These are phyloP conservation scores for Pseudomyrmex dendroicus DNA, from an alignment of 1,140 invertebrate genomes.

Conservation along the genomic window DNA sequence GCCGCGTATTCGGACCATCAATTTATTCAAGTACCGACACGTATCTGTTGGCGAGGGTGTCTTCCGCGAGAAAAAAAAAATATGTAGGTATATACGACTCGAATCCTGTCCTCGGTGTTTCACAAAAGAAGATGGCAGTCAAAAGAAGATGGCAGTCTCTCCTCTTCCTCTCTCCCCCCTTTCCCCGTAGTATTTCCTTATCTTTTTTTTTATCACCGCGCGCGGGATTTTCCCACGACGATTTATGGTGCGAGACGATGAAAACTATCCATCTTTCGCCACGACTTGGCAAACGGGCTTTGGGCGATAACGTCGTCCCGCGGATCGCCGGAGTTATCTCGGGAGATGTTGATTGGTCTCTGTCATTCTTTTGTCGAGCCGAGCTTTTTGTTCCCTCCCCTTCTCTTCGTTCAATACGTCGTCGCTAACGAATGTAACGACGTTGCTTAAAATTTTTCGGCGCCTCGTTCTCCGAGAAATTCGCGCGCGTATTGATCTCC, in stretches of 20 bases:
- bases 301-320: slow-evolving; percentile 73
- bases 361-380: slow-evolving; percentile 63
- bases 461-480: too few species aligned
- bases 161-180: neutral
- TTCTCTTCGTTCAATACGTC: too few species aligned
- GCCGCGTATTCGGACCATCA: too few species aligned
- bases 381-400: slow-evolving; percentile 43
- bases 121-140: neutral
- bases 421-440: too few species aligned
- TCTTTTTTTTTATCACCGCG: slow-evolving; percentile 64
- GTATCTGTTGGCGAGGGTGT: too few species aligned
- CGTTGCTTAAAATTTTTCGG: too few species aligned
- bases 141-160: slow-evolving; percentile 27
- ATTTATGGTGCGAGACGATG: slow-evolving; percentile 80
- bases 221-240: slow-evolving; percentile 71
- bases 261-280: slow-evolving; percentile 80
- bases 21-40: too few species aligned
- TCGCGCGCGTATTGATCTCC: too few species aligned
- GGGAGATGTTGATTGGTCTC: slow-evolving; percentile 50
- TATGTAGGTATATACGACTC: too few species aligned
- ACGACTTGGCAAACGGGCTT: slow-evolving; percentile 68
- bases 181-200: neutral
- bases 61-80: too few species aligned
- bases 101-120: too few species aligned
- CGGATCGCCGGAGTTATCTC: slow-evolving; percentile 55